Conservation (phyloP, 2,113 vertebrate species). For the Neotoma lepida region DNA sequence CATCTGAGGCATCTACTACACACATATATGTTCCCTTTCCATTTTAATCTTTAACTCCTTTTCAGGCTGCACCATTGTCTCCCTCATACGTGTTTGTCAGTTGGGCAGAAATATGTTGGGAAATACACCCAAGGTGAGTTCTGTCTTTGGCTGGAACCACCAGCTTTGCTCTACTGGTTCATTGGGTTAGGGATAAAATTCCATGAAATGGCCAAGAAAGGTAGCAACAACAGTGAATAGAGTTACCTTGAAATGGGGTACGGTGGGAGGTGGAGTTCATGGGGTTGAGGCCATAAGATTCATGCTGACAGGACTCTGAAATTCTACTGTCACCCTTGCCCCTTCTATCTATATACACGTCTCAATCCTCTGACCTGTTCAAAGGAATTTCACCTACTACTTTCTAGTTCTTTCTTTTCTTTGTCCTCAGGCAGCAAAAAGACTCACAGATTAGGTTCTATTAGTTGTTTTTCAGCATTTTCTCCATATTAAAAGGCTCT, state of each 20-base stretch:
- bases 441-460: background rate
- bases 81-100: background rate
- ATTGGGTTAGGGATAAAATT: background rate
- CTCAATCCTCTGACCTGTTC: background rate
- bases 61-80: background rate
- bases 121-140: background rate
- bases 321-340: background rate
- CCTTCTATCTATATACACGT: background rate
- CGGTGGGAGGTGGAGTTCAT: accelerated
- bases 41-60: background rate
- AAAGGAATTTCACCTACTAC: background rate
- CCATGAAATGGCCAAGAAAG: background rate
- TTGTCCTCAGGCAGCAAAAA: background rate
- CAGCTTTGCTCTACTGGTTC: background rate
- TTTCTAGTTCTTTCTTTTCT: background rate
- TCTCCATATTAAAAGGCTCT: background rate
- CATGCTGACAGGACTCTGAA: background rate
- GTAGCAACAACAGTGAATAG: background rate
- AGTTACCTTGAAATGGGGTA: background rate
- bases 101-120: background rate
- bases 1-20: background rate
- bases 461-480: background rate
- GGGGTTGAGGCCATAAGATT: background rate
- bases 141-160: background rate
- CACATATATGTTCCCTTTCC: background rate